Evolutionary conservation across 2,113 vertebrate genomes (phyloP).

Genomic region (Tinamus guttatus): DNA sequence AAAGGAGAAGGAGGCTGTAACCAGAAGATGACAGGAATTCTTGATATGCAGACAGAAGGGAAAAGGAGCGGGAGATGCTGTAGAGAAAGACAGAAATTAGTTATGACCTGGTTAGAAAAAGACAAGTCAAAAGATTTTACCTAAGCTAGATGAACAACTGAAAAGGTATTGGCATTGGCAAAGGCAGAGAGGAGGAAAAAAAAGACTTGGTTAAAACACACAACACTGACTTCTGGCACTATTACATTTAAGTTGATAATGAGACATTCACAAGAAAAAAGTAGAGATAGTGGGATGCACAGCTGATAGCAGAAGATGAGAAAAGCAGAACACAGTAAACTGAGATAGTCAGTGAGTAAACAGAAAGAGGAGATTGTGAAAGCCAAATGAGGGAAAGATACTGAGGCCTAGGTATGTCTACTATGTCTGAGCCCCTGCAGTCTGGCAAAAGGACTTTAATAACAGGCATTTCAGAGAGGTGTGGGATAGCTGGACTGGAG

Average conservation of each 20-base stretch:
- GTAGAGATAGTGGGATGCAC: background rate
- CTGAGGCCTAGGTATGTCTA: background rate
- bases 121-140: background rate
- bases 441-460: background rate
- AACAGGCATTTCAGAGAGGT: background rate
- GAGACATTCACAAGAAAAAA: background rate
- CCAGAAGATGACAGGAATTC: background rate
- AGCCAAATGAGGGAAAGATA: background rate
- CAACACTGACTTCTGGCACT: background rate
- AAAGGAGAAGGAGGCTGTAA: background rate
- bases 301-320: background rate
- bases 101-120: background rate
- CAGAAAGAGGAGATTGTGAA: background rate
- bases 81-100: background rate
- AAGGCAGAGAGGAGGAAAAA: background rate
- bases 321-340: background rate
- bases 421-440: background rate
- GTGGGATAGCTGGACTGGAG: background rate
- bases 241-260: background rate
- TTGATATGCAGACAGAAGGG: background rate
- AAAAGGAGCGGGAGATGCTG: background rate
- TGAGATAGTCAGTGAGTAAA: background rate
- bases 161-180: background rate
- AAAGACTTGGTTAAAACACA: background rate
- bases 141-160: background rate